Base-by-base conservation (phyloP, 2,113 vertebrate species). In the Percopsis transmontana region DNA sequence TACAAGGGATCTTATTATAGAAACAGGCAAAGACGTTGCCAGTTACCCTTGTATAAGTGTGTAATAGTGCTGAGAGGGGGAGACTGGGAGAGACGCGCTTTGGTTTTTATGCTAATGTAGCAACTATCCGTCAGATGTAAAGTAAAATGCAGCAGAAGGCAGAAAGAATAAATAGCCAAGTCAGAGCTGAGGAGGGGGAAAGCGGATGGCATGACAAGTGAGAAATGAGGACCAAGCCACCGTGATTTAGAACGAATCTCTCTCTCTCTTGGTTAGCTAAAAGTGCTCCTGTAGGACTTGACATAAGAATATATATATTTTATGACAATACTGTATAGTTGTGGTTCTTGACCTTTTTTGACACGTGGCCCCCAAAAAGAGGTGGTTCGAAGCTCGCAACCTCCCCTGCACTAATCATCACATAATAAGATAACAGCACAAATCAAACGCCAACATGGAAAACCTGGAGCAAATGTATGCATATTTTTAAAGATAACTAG, bases 21-120 rank as follows among this genome's bases (percentile, higher is more conserved):
- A 66, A 63, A 8, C 5, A 55, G 16, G 68, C 61, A 19, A 57
- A 60, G 40, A 51, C 40, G 55, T 3, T 8, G 19, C 48, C 66
- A 64, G 62, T 33, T 66, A 44, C 74, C 63, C 38, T 76, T 76
- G 58, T 69, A 47, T 55, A 48, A 58, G 50, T 72, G 20, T 57
- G 61, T 19, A 67, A 72, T 24, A 63, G 13, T 77, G 81, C 63
- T 45, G 61, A 73, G 68, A n/a, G 27, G 50, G 38, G 58, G 56
- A 16, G 2, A 7, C 20, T n/a, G 1, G 11, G 5, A 33, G 40
- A 12, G 42, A 12, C 51, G 20, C 57, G 62, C 40, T 14, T 12
- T 14, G 40, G 47, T 19, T 24, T 60, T 78, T 80, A 76, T 76
- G 81, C 63, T 67, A 77, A 81, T 79, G 50, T 67, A 64, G 80